Evolutionary conservation across 2,113 vertebrate genomes (phyloP), one percentile per base, ranked within the genome.

Genomic region (Gila orcuttii): DNA sequence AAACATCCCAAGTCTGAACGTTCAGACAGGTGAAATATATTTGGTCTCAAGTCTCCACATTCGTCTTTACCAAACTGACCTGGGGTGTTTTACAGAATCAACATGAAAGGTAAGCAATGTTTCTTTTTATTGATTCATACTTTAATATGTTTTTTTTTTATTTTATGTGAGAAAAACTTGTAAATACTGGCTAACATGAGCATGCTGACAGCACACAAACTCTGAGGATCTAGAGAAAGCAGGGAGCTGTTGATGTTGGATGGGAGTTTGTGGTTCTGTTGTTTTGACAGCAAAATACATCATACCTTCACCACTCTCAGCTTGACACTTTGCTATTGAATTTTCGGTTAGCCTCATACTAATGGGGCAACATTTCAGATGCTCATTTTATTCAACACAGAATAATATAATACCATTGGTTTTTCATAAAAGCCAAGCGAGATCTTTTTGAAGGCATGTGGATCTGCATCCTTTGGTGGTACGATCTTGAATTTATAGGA

Each of bases 31-130:
- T 62, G 62, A 42, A 36, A 42, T 68, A 79, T 50, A 60, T 68
- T 71, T 10, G 13, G 74, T 57, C 39, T 11, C 42, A 55, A 23
- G 21, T 21, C 31, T 79, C 39, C 28, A 10, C 23, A 11, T 31
- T 75, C 73, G 21, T 83, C 80, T 68, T 87, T 45, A n/a, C 42
- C 28, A 45, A 47, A n/a, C 50, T 73, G 36, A 25, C n/a, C 62
- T 25, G 77, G 81, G 83, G 75, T 74, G 50, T 55, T 87, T 60
- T 33, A 86, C 31, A 19, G 83, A 85, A 69, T 86, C 93, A 93
- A 79, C 91, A 95, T 95, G 95, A 95, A 95, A 95, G 95, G 95
- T 95, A 93, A 87, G 81, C 25, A 7, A 10, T 64, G 21, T 80
- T 25, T 59, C 31, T 77, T 13, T 55, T 23, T 71, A 3, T 68